These are phyloP conservation scores for Agrilus cyanescens DNA, from an alignment of 2,888 invertebrate species.

Conservation along the genomic window DNA sequence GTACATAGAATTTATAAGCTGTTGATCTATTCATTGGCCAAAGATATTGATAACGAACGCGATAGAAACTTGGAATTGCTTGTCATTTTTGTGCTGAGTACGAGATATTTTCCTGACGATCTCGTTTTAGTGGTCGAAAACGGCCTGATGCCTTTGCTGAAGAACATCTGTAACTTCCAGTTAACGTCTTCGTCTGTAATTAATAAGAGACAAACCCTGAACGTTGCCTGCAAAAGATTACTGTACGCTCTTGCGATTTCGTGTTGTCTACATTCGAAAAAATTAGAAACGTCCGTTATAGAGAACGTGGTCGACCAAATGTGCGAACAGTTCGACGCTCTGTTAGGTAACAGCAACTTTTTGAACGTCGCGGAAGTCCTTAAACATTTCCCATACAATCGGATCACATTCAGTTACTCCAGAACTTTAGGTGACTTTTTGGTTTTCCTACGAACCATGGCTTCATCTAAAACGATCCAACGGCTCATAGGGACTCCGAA, in stretches of 20 bases:
- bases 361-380: slow-evolving; percentile 5
- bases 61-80: slow-evolving; percentile 37
- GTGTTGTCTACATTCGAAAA: slow-evolving; percentile 40
- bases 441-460: slow-evolving; percentile 42
- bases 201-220: slow-evolving; percentile 28
- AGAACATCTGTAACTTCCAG: slow-evolving; percentile 21
- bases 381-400: slow-evolving; percentile 6
- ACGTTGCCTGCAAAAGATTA: slow-evolving; percentile 40
- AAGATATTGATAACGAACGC: slow-evolving; percentile 22
- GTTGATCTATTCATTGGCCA: slow-evolving; percentile 37
- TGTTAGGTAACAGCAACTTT: slow-evolving; percentile 14
- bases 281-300: slow-evolving; percentile 36
- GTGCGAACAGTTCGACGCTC: slow-evolving; percentile 37
- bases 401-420: slow-evolving; percentile 21
- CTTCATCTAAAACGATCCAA: slow-evolving; percentile 36
- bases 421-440: slow-evolving; percentile 42
- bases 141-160: slow-evolving; percentile 39
- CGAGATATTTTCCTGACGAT: slow-evolving; percentile 43
- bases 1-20: slow-evolving; percentile 43
- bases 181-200: slow-evolving; percentile 18
- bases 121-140: slow-evolving; percentile 44
- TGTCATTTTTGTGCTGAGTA: slow-evolving; percentile 43
- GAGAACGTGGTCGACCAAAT: slow-evolving; percentile 41
- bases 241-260: slow-evolving; percentile 45
- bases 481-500: slow-evolving; percentile 36